phyloP scores from a whole-genome alignment of 2,888 invertebrate species.

The Erebia ligea region DNA sequence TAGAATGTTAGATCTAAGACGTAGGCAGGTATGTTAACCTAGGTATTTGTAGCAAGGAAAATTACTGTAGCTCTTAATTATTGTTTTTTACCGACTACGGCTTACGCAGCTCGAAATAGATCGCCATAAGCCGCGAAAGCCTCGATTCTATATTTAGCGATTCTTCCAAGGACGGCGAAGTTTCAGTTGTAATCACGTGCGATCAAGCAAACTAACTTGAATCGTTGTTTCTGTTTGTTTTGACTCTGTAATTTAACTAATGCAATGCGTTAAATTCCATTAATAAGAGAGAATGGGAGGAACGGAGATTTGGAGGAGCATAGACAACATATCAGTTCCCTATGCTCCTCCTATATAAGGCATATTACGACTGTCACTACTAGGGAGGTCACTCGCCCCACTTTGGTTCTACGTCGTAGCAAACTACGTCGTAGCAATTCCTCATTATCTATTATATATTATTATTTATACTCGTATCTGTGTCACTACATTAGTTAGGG shows the following conservation, averaged over 20 bases:
- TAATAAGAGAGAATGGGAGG: no score
- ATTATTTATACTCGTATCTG: no score
- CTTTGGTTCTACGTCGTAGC: no score
- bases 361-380: no score
- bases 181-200: conserved; percentile 6
- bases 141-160: conserved; percentile 15
- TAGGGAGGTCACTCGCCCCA: no score
- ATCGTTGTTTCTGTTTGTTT: not conserved
- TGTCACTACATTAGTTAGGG: no score
- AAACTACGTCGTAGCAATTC: no score
- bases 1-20: no score
- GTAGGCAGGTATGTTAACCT: not conserved
- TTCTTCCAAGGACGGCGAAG: conserved; percentile 3
- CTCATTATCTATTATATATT: no score
- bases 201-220: not conserved
- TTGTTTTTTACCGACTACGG: conserved; percentile 2
- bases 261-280: no score
- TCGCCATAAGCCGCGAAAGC: conserved; percentile 34
- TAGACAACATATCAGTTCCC: not conserved
- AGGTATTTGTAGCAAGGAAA: not conserved
- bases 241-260: not conserved
- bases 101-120: conserved; percentile 28
- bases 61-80: not conserved
- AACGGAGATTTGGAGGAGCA: no score
- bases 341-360: no score